Evolutionary conservation across 2,797 vertebrate genomes (phyloP), one percentile per base, ranked within the genome.

Genomic region (Trichosurus vulpecula): DNA sequence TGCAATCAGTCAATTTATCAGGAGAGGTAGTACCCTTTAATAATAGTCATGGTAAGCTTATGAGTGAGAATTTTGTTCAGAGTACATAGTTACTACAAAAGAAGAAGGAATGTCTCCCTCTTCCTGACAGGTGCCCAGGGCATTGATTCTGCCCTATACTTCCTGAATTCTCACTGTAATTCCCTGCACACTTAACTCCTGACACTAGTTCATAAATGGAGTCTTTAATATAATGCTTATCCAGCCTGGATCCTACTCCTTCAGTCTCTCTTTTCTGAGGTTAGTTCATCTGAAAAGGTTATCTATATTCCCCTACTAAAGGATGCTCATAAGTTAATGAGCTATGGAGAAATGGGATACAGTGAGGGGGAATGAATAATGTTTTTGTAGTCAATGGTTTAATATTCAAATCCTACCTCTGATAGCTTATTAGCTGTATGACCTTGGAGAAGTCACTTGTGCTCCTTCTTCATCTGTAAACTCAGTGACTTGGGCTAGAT

Each of bases 241-340:
- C 90, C 16, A 25, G 55, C 41, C 61, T 54, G 95, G 61, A 90
- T 93, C 41, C 74, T 4, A 90, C 2, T 91, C 31, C 27, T 2
- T 93, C 57, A 91, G 13, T 58, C 55, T 95, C 92, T 52, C 81
- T 61, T 13, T 55, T 56, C 25, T 94, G 12, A 27, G 94, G 22
- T 3, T 87, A 58, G 1, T 41, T 92, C 91, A 90, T 74, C 11
- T 93, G 52, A 95, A 2, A 91, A 94, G 8, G 6, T 57, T 57
- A 93, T 94, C 30, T 90, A 0, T 94, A 87, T 29, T 57, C 56
- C 27, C 4, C 1, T 96, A 10, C 90, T 22, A 91, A 31, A 54
- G 35, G 87, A 0, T 96, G 1, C 27, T 12, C 8, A 52, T 92
- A 47, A 81, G 12, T 87, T 93, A 95, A 94, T 87, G 9, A 10